Evolutionary conservation across 2,888 invertebrate species (phyloP).

Genomic region (Thyatira batis): DNA sequence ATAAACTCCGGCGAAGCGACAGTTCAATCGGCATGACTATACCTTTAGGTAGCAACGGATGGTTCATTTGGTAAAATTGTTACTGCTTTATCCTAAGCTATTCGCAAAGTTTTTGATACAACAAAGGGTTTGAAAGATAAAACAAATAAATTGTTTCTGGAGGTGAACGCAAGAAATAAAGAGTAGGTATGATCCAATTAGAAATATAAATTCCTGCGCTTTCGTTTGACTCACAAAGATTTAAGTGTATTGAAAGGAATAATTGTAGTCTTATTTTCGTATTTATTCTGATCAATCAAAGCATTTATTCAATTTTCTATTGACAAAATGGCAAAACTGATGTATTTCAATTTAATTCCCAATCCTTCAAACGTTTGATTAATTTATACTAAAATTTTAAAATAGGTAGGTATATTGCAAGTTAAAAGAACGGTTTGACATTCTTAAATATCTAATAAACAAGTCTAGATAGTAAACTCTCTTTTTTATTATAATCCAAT

Average conservation of each 20-base stretch:
- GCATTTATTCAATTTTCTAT: too few relatives aligned
- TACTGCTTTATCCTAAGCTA: conserved; percentile 60
- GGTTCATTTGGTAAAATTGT: conserved; percentile 64
- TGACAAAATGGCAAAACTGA: too few relatives aligned
- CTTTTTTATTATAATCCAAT: conserved; percentile 42
- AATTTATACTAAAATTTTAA: too few relatives aligned
- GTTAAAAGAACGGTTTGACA: too few relatives aligned
- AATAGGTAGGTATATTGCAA: too few relatives aligned
- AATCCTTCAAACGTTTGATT: too few relatives aligned
- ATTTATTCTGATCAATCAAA: too few relatives aligned
- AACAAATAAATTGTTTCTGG: conserved; percentile 62
- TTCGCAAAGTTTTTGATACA: conserved; percentile 49
- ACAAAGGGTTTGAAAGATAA: conserved; percentile 66
- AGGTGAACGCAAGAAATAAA: conserved; percentile 47
- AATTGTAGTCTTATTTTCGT: too few relatives aligned
- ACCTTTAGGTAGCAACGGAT: conserved; percentile 53
- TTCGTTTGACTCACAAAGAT: conserved; percentile 33
- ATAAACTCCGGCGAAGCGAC: conserved; percentile 33
- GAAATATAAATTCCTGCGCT: conserved; percentile 37
- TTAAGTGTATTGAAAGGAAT: background rate
- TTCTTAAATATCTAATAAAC: background rate
- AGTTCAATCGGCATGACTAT: conserved; percentile 52
- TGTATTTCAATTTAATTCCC: too few relatives aligned
- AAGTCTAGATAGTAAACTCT: conserved; percentile 8
- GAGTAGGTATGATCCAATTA: conserved; percentile 48